A percentile compares a stretch with the other conserved stretches of the same genome.
These are phyloP conservation scores for Danio choprae DNA, from an alignment of 2,797 vertebrate genomes.

Conservation along the genomic window DNA sequence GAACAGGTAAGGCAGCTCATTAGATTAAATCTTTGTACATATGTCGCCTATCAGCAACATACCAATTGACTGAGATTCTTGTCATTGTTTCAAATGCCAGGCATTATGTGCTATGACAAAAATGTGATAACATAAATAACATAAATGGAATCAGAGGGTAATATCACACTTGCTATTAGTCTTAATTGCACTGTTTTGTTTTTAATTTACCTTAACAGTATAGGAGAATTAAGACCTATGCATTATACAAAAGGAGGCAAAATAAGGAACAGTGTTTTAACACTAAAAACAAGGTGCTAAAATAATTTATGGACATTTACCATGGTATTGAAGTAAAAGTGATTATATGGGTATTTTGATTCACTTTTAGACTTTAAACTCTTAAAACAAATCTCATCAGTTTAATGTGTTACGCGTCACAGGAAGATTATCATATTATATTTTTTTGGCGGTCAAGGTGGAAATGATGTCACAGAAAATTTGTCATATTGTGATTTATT, in stretches of 20 bases:
- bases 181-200: background rate
- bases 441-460: background rate
- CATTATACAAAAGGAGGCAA: background rate
- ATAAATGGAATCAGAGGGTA: background rate
- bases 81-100: background rate
- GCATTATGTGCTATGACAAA: conserved; percentile 10
- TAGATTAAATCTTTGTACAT: conserved; percentile 17
- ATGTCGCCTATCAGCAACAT: background rate
- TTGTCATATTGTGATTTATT: background rate
- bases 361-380: background rate
- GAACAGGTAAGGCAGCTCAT: conserved; percentile 80
- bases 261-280: background rate
- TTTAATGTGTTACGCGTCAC: background rate
- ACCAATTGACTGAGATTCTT: background rate
- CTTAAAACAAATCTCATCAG: background rate
- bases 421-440: background rate
- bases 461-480: background rate
- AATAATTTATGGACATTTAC: background rate
- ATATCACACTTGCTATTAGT: background rate
- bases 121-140: background rate
- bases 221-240: too few species aligned
- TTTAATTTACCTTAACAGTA: too few species aligned
- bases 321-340: background rate
- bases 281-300: background rate
- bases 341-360: background rate